phyloP scores from a whole-genome alignment of 2,888 invertebrate genomes.

The Andricus quercusramuli region DNA sequence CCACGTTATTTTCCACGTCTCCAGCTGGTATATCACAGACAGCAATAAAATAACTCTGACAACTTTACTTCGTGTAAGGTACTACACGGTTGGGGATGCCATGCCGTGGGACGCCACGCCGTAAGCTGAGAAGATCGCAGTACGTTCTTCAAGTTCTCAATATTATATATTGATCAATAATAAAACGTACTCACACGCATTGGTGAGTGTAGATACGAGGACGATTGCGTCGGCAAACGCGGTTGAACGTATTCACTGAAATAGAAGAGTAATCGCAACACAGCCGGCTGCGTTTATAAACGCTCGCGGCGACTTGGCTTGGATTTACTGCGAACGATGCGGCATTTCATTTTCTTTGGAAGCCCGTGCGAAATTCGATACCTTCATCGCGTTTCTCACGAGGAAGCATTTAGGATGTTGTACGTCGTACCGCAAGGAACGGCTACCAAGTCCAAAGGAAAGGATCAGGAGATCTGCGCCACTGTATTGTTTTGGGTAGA shows the following conservation, averaged over 20 bases:
- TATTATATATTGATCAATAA: slow-evolving; percentile 57
- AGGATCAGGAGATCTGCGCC: neutral
- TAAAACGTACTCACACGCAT: slow-evolving; percentile 54
- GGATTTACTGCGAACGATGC: slow-evolving; percentile 43
- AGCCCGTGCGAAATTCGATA: slow-evolving; percentile 49
- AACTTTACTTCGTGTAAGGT: slow-evolving; percentile 36
- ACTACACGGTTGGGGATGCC: slow-evolving; percentile 22
- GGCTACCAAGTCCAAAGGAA: slow-evolving; percentile 29
- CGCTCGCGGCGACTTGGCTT: slow-evolving; percentile 43
- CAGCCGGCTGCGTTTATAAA: slow-evolving; percentile 27
- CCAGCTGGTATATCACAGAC: slow-evolving; percentile 31
- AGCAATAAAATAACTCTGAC: slow-evolving; percentile 39
- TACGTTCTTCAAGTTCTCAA: slow-evolving; percentile 35
- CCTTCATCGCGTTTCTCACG: slow-evolving; percentile 47
- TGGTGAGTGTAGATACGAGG: slow-evolving; percentile 29
- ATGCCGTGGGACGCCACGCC: too few relatives aligned
- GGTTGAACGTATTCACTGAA: slow-evolving; percentile 41
- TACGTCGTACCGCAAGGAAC: slow-evolving; percentile 9
- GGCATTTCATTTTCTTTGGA: slow-evolving; percentile 49
- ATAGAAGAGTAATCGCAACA: slow-evolving; percentile 49
- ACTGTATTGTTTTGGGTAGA: neutral
- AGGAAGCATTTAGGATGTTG: slow-evolving; percentile 43
- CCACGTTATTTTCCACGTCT: slow-evolving; percentile 9
- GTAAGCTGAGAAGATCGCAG: slow-evolving; percentile 16
- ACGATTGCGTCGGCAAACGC: slow-evolving; percentile 21